Conservation (phyloP, 1,140 invertebrate species). For the Caenorhabditis brenneri region DNA sequence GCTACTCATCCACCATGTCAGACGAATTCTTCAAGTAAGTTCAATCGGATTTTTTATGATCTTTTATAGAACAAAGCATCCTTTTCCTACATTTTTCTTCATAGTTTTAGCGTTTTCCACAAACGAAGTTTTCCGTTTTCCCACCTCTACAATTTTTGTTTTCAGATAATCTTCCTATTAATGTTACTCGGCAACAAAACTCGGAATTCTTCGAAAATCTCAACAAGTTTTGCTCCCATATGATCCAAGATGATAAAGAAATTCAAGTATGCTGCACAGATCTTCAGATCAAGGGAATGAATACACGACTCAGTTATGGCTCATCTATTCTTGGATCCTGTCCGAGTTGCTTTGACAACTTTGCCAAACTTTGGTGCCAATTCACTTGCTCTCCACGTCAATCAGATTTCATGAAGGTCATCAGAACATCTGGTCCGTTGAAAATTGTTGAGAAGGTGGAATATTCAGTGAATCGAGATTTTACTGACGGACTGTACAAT, state of each 20-base stretch:
- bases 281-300: background rate
- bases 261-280: background rate
- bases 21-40: background rate
- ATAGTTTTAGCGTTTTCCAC: background rate
- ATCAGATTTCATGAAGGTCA: background rate
- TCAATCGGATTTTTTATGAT: background rate
- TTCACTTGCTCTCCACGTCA: slow-evolving; percentile 2
- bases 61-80: background rate
- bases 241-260: background rate
- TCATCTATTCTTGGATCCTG: background rate
- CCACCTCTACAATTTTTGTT: background rate
- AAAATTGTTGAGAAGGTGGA: background rate
- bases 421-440: background rate
- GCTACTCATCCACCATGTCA: background rate
- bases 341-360: slow-evolving; percentile 24
- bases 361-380: slow-evolving; percentile 21
- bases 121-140: background rate
- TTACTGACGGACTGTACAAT: background rate
- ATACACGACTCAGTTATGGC: background rate
- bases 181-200: background rate
- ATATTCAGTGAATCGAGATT: background rate
- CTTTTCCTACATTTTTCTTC: background rate
- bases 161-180: background rate
- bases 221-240: background rate
- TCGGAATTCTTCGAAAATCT: background rate